Percentiles rank a stretch among this genome's conserved stretches.
phyloP scores from a whole-genome alignment of 2,888 invertebrate species.

The Drosophila austrosaltans region DNA sequence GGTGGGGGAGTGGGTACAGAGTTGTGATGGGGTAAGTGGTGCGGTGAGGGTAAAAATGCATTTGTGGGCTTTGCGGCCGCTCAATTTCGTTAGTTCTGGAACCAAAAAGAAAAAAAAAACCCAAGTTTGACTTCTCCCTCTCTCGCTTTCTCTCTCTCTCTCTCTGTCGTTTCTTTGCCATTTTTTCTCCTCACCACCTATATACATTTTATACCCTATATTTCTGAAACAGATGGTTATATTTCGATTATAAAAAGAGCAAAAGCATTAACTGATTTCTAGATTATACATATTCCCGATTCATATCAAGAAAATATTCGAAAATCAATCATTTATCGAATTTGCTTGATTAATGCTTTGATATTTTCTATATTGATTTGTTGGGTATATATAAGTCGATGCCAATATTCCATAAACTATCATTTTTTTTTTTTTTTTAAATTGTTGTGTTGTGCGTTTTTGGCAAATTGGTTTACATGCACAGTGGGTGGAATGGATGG shows the following conservation, averaged over 20 bases:
- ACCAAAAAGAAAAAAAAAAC: background rate
- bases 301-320: no score
- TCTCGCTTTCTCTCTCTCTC: background rate
- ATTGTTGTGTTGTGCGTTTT: slow-evolving; percentile 31
- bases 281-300: no score
- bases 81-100: slow-evolving; percentile 37
- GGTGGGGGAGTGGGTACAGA: background rate
- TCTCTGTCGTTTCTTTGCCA: background rate
- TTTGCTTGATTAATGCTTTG: background rate
- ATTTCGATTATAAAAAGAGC: no score
- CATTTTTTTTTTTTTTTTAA: background rate
- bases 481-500: background rate
- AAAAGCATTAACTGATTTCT: no score
- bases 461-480: slow-evolving; percentile 52
- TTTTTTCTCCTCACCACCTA: background rate
- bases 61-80: slow-evolving; percentile 38
- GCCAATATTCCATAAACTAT: slow-evolving; percentile 34
- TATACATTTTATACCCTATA: background rate
- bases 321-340: background rate
- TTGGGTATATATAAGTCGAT: background rate
- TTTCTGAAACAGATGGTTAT: background rate
- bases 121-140: background rate
- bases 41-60: background rate
- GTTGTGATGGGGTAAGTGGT: no score
- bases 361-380: no score